Conservation (phyloP, 2,888 invertebrate species). For the Ephialtes manifestator region DNA sequence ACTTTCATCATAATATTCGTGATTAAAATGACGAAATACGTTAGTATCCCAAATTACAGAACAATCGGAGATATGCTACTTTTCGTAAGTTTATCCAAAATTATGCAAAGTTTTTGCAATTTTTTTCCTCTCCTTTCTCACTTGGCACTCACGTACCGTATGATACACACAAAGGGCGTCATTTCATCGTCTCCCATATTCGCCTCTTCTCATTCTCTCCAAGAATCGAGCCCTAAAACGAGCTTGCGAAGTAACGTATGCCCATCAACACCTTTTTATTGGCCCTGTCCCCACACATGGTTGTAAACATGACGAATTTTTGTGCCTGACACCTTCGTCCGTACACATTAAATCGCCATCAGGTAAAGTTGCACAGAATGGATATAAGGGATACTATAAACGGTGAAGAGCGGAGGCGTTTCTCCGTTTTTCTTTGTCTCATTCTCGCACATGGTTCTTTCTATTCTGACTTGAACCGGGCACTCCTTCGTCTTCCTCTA, state of each 20-base stretch:
- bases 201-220: slow-evolving; percentile 20
- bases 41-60: too few relatives aligned
- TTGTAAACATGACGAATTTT: slow-evolving; percentile 73
- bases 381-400: background rate
- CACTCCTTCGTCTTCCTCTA: slow-evolving; percentile 51
- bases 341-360: slow-evolving; percentile 20
- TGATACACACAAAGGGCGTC: background rate
- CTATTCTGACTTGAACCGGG: background rate
- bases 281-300: slow-evolving; percentile 61
- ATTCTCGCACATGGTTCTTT: background rate
- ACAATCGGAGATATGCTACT: too few relatives aligned
- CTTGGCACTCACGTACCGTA: background rate
- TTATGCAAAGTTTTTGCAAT: too few relatives aligned
- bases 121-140: background rate
- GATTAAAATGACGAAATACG: too few relatives aligned
- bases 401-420: background rate
- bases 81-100: too few relatives aligned
- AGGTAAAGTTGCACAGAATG: background rate
- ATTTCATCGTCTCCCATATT: background rate
- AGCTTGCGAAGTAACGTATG: slow-evolving; percentile 14
- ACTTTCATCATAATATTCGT: too few relatives aligned
- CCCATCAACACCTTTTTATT: slow-evolving; percentile 75
- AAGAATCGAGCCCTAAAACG: slow-evolving; percentile 19
- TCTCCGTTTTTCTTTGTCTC: slow-evolving; percentile 1
- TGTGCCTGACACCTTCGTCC: slow-evolving; percentile 49